Conservation (phyloP, 2,888 invertebrate genomes). For the Patella ulyssiponensis region DNA sequence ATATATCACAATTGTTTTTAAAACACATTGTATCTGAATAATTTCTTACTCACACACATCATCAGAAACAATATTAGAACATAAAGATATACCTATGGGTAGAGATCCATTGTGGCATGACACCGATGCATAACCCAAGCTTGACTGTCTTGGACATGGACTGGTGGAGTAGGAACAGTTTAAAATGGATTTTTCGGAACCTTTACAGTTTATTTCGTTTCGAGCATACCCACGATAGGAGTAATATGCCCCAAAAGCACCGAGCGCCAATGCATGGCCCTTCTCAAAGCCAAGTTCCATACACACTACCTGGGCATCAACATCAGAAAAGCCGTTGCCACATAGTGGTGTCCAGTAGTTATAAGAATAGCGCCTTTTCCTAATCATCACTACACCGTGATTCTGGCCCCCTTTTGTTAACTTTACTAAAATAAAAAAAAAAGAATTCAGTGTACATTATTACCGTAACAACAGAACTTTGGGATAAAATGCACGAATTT, state of each 20-base stretch:
- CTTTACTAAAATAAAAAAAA: slow-evolving; percentile 35
- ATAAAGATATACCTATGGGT: slow-evolving; percentile 31
- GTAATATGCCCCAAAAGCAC: slow-evolving; percentile 51
- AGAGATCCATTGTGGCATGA: slow-evolving; percentile 49
- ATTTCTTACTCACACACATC: too few species aligned
- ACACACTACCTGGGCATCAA: slow-evolving; percentile 49
- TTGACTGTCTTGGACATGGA: slow-evolving; percentile 20
- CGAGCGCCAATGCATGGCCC: slow-evolving; percentile 47
- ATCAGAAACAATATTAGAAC: too few species aligned
- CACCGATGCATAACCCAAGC: slow-evolving; percentile 52
- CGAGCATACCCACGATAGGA: slow-evolving; percentile 19
- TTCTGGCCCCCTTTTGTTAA: slow-evolving; percentile 51
- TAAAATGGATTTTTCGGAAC: slow-evolving; percentile 45
- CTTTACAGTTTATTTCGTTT: slow-evolving; percentile 73
- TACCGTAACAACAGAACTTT: too few species aligned
- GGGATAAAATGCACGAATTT: too few species aligned
- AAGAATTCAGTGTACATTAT: too few species aligned
- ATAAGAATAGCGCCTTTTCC: slow-evolving; percentile 43
- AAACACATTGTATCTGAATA: too few species aligned
- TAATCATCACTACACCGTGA: slow-evolving; percentile 53
- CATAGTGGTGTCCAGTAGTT: slow-evolving; percentile 51
- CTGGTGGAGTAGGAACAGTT: slow-evolving; percentile 43
- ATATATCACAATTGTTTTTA: too few species aligned
- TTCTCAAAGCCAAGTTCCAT: slow-evolving; percentile 48
- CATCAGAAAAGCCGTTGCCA: slow-evolving; percentile 45